Conservation (phyloP, 1,140 invertebrate species). For the Hyles euphorbiae region DNA sequence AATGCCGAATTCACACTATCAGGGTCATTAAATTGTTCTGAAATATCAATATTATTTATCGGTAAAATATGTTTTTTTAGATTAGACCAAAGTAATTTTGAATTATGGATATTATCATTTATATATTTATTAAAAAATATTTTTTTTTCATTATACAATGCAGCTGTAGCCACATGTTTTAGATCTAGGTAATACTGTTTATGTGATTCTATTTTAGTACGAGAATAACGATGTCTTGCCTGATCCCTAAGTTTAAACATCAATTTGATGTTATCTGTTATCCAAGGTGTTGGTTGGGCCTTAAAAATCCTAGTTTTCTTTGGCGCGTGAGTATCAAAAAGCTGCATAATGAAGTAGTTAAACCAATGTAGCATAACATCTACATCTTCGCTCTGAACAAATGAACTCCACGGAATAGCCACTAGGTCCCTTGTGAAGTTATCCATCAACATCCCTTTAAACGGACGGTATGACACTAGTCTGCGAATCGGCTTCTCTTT, state of each 20-base stretch:
- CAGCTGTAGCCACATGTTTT: slow-evolving; percentile 11
- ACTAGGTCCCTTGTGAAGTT: slow-evolving; percentile 15
- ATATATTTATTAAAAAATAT: too few species aligned
- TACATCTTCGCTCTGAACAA: slow-evolving; percentile 11
- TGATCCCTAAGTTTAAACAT: slow-evolving; percentile 11
- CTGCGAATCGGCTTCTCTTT: too few species aligned
- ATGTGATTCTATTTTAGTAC: slow-evolving; percentile 12
- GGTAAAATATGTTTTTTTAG: background rate
- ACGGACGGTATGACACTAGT: background rate
- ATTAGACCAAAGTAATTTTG: slow-evolving; percentile 21
- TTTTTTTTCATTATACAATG: slow-evolving; percentile 21
- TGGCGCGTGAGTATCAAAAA: slow-evolving; percentile 29
- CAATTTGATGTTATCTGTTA: slow-evolving; percentile 24
- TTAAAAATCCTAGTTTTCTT: slow-evolving; percentile 2
- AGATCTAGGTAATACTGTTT: slow-evolving; percentile 18
- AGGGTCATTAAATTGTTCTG: slow-evolving; percentile 11
- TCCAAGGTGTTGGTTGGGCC: slow-evolving; percentile 18
- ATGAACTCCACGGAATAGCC: slow-evolving; percentile 10
- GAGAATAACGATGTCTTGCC: slow-evolving; percentile 16
- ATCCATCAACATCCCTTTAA: slow-evolving; percentile 12
- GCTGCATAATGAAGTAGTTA: slow-evolving; percentile 10
- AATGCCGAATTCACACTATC: slow-evolving; percentile 14
- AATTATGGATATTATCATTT: slow-evolving; percentile 8
- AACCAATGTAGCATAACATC: slow-evolving; percentile 23
- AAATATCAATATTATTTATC: background rate